phyloP scores from a whole-genome alignment of 2,888 invertebrate species.

The Baccha elongata region DNA sequence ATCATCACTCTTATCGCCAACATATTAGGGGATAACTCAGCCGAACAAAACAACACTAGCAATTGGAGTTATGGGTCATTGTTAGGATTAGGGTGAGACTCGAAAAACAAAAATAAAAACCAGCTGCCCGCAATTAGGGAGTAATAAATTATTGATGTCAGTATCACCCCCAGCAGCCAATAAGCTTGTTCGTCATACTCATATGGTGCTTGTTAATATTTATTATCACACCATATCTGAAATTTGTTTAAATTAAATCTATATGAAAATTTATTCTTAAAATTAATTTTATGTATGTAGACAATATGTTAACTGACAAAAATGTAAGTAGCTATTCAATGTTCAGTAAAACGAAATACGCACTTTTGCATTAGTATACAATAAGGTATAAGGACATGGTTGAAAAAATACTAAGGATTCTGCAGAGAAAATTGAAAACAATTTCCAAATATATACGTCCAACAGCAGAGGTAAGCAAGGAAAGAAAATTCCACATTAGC shows the following conservation, averaged over 20 bases:
- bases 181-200: conserved; percentile 51
- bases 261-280: not conserved
- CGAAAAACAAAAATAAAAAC: conserved; percentile 51
- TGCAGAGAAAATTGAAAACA: conserved; percentile 68
- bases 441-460: conserved; percentile 41
- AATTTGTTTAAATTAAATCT: conserved; percentile 35
- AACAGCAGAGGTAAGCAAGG: conserved; percentile 23
- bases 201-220: conserved; percentile 51
- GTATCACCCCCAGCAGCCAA: conserved; percentile 25
- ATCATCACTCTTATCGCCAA: conserved; percentile 68
- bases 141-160: conserved; percentile 65
- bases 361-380: conserved; percentile 46
- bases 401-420: not conserved
- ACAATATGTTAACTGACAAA: conserved; percentile 4
- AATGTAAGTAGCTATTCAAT: not conserved
- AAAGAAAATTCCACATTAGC: conserved; percentile 58
- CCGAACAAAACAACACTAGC: conserved; percentile 41
- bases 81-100: conserved; percentile 47
- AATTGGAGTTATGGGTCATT: conserved; percentile 41
- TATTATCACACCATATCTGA: conserved; percentile 6
- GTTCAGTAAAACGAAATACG: not conserved
- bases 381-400: not conserved
- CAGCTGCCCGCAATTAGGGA: conserved; percentile 66
- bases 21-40: conserved; percentile 63
- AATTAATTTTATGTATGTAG: not conserved